Conservation (phyloP, 2,888 invertebrate genomes). For the Zaprionus lineosus region DNA sequence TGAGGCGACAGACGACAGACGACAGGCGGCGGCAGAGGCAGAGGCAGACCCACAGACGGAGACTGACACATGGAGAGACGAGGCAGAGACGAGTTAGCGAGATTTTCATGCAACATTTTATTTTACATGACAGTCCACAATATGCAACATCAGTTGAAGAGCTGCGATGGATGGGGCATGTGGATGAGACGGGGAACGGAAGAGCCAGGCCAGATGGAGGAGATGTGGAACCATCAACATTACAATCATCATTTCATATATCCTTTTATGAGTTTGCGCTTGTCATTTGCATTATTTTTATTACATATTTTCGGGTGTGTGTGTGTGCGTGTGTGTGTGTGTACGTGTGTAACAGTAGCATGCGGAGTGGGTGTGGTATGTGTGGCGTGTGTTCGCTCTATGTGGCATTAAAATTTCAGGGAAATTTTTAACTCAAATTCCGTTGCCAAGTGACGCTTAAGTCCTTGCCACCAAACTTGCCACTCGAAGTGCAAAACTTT, state of each 20-base stretch:
- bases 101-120: constrained; percentile 66
- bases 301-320: constrained; percentile 47
- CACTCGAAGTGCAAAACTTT: constrained; percentile 53
- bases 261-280: constrained; percentile 35
- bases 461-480: constrained; percentile 29
- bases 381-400: background rate
- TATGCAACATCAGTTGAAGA: constrained; percentile 3
- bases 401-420: constrained; percentile 42
- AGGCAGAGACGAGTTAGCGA: no score
- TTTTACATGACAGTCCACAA: constrained; percentile 45
- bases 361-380: background rate
- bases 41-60: no score
- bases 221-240: background rate
- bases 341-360: no score
- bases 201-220: background rate
- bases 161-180: no score
- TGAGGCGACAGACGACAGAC: no score
- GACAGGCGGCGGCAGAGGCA: constrained; percentile 6
- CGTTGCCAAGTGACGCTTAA: no score
- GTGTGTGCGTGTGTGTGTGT: background rate
- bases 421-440: no score
- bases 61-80: no score
- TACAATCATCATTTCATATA: constrained; percentile 16
- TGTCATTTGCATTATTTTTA: constrained; percentile 73
- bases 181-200: no score